These are phyloP conservation scores for Sorex maritimensis DNA, from an alignment of 2,797 vertebrate species.

Conservation along the genomic window DNA sequence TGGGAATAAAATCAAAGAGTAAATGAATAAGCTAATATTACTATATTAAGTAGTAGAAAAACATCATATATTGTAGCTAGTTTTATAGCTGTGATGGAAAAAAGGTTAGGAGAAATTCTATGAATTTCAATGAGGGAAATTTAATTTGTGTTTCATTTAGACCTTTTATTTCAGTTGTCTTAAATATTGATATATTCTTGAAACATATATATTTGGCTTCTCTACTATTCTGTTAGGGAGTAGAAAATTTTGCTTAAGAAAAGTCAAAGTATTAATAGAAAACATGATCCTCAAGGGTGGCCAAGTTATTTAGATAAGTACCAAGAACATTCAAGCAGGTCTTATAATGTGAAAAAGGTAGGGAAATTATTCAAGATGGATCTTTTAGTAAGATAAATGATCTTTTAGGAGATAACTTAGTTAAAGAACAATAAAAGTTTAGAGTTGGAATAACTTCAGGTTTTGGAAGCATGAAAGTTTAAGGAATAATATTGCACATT, in stretches of 20 bases:
- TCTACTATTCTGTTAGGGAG: neutral
- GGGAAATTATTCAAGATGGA: neutral
- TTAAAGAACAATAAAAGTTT: constrained; percentile 12
- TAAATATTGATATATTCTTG: neutral
- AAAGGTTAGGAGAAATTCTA: neutral
- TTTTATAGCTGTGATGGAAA: neutral
- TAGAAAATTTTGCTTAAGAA: neutral
- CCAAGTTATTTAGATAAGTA: neutral
- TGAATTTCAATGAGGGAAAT: constrained; percentile 20
- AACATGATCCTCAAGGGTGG: neutral
- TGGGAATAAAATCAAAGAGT: no score
- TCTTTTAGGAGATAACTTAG: neutral
- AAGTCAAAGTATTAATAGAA: neutral
- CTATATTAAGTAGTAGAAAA: neutral
- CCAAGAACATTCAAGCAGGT: neutral
- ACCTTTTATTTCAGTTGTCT: neutral
- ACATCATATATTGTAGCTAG: neutral
- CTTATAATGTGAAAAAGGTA: neutral
- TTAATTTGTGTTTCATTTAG: neutral
- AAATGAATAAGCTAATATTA: neutral
- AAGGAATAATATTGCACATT: neutral
- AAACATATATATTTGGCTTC: neutral
- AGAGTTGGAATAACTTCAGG: neutral
- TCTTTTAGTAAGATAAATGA: neutral
- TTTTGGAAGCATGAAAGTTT: neutral